Percentiles rank a stretch among this genome's conserved stretches.
Conservation (phyloP, 2,113 vertebrate genomes). For the Mastomys natalensis region DNA sequence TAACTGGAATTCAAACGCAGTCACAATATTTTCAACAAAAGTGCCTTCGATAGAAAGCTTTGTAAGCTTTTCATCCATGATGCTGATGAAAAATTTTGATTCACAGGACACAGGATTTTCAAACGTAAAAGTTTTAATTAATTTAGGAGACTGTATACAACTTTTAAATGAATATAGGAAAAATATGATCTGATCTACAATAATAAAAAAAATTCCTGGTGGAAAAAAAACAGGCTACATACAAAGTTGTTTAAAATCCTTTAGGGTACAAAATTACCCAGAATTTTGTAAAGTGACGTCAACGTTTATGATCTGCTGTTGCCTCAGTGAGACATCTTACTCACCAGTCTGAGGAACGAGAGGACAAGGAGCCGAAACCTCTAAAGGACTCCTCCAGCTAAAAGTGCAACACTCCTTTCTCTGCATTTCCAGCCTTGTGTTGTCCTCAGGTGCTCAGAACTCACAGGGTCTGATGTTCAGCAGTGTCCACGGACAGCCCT, state of each 20-base stretch:
- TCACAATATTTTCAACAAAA: not conserved
- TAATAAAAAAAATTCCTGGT: not conserved
- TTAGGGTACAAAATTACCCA: not conserved
- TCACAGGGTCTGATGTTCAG: not conserved
- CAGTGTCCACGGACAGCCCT: not conserved
- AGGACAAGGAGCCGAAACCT: not conserved
- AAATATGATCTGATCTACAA: not conserved
- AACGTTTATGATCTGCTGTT: not conserved
- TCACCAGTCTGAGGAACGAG: not conserved
- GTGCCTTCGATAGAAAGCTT: not conserved
- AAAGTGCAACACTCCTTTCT: not conserved
- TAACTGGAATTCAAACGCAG: not conserved
- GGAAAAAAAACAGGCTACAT: not conserved
- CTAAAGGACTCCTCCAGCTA: not conserved
- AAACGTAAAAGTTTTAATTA: not conserved
- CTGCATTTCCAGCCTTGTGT: not conserved
- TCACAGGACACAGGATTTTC: not conserved
- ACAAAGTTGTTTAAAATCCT: not conserved
- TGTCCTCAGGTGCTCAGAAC: not conserved
- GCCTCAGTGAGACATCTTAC: not conserved
- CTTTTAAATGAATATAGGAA: not conserved
- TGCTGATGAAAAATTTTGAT: not conserved
- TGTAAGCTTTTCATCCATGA: not conserved
- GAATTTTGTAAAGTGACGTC: not conserved
- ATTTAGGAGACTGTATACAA: not conserved